Evolutionary conservation across 2,888 invertebrate species (phyloP).

Genomic region (Chrysomela aeneicollis): DNA sequence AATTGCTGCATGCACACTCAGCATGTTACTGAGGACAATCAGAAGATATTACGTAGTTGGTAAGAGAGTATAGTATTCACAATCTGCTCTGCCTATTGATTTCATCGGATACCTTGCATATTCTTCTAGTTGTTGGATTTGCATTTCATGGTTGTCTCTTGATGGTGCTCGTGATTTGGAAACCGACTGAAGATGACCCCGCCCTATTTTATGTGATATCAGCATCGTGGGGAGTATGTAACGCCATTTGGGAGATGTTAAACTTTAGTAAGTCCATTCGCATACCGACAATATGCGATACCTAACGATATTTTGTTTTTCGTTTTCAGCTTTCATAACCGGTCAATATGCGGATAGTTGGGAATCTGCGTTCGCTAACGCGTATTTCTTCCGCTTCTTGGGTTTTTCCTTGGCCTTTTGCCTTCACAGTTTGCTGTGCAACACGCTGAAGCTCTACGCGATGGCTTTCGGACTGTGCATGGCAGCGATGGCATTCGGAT

Average conservation of each 20-base stretch:
- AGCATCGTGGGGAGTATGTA: constrained; percentile 88
- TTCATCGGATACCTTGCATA: too few species aligned
- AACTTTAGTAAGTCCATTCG: constrained; percentile 66
- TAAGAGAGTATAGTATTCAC: constrained; percentile 53
- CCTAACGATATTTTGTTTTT: too few species aligned
- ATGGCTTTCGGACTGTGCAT: constrained; percentile 63
- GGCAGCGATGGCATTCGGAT: constrained; percentile 65
- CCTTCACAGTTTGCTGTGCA: constrained; percentile 70
- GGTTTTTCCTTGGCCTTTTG: constrained; percentile 72
- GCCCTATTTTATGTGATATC: constrained; percentile 85
- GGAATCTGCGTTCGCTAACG: constrained; percentile 65
- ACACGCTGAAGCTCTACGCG: constrained; percentile 61
- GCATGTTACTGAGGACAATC: constrained; percentile 80
- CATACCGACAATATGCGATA: too few species aligned
- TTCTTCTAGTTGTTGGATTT: constrained; percentile 77
- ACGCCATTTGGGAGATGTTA: constrained; percentile 83
- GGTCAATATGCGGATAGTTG: constrained; percentile 60
- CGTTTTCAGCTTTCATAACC: constrained; percentile 59
- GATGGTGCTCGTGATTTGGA: constrained; percentile 79
- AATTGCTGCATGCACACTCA: constrained; percentile 80
- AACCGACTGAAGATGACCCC: constrained; percentile 81
- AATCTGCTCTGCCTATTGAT: too few species aligned
- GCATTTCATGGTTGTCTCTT: constrained; percentile 82
- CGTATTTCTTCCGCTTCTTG: constrained; percentile 64
- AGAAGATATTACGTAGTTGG: constrained; percentile 77